These are phyloP conservation scores for Pasiphila rectangulata DNA, from an alignment of 2,888 invertebrate genomes.

Conservation along the genomic window DNA sequence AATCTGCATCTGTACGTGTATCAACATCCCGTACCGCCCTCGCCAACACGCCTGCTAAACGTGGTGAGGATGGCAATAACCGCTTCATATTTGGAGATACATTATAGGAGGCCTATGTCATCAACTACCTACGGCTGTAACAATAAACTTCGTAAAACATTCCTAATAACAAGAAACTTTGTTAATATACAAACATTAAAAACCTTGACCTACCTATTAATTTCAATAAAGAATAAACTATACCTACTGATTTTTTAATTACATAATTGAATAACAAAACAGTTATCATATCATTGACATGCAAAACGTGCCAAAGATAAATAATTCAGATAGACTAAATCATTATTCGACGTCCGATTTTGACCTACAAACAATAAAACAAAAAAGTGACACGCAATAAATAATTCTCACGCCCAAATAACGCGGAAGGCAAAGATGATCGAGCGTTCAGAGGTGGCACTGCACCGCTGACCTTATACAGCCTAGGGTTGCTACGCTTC, in stretches of 20 bases:
- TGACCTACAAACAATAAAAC: slow-evolving; percentile 23
- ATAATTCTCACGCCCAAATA: slow-evolving; percentile 38
- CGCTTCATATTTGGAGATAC: background rate
- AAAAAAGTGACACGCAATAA: slow-evolving; percentile 30
- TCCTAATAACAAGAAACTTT: no score
- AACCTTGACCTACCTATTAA: slow-evolving; percentile 15
- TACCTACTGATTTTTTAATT: slow-evolving; percentile 11
- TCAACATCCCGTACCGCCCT: no score
- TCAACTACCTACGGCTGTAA: background rate
- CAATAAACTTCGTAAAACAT: no score
- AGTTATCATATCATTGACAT: slow-evolving; percentile 20
- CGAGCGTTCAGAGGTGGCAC: slow-evolving; percentile 30
- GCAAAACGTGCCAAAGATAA: slow-evolving; percentile 28
- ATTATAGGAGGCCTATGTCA: background rate
- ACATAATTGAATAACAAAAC: slow-evolving; percentile 7
- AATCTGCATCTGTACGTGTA: no score
- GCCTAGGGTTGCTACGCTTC: slow-evolving; percentile 24
- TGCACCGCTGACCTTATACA: slow-evolving; percentile 33
- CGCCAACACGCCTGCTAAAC: no score
- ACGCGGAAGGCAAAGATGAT: slow-evolving; percentile 34
- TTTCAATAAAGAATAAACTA: background rate
- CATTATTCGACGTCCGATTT: slow-evolving; percentile 19
- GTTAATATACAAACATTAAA: background rate
- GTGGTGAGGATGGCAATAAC: no score
- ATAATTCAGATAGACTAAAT: slow-evolving; percentile 26